A percentile compares a stretch with the other conserved stretches of the same genome.
Conservation (phyloP, 2,797 vertebrate genomes). For the Mormyrops attenuatus region DNA sequence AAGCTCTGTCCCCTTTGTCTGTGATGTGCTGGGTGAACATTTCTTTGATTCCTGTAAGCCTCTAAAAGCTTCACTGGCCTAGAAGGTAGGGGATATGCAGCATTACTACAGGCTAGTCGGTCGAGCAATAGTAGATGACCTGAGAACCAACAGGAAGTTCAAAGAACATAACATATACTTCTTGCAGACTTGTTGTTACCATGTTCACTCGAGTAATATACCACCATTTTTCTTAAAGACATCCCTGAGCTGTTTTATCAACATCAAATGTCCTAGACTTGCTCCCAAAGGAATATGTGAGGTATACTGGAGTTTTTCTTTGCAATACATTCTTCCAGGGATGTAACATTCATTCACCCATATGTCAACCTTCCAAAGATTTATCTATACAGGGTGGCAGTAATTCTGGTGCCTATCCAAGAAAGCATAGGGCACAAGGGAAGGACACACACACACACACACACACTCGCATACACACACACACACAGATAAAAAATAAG, state of each 20-base stretch:
- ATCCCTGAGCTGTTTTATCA: neutral
- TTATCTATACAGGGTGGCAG: neutral
- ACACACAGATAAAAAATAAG: neutral
- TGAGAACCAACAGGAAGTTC: neutral
- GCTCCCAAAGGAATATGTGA: neutral
- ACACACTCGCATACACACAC: neutral
- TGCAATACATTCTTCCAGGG: neutral
- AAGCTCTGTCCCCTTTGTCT: neutral
- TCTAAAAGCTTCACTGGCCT: neutral
- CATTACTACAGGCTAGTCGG: neutral
- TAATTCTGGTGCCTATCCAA: neutral
- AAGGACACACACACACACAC: neutral
- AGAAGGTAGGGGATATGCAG: neutral
- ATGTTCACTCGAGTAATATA: neutral
- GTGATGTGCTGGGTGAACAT: neutral
- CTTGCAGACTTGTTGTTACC: neutral
- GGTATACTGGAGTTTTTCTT: neutral
- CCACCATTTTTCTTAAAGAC: neutral
- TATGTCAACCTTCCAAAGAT: neutral
- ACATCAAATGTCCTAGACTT: neutral
- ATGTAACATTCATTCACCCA: neutral
- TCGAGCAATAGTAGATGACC: neutral
- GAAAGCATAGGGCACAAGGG: neutral
- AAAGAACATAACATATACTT: neutral
- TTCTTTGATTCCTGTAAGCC: neutral